Percentiles rank a stretch among this genome's conserved stretches.
Conservation (phyloP, 1,140 invertebrate genomes). For the Cryptotermes secundus region DNA sequence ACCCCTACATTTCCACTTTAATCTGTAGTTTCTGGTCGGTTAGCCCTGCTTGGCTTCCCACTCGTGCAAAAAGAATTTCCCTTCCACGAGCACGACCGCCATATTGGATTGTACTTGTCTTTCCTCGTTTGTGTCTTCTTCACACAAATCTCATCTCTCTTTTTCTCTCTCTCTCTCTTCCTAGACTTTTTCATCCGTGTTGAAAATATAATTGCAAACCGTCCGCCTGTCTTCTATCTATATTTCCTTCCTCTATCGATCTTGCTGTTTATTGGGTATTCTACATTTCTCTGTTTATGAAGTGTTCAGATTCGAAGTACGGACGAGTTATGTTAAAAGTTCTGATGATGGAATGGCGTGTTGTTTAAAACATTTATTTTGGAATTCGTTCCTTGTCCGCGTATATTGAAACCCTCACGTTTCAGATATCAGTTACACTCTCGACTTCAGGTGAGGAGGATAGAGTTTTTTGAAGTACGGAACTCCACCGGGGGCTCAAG, state of each 20-base stretch:
- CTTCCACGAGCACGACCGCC: not conserved
- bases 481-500: too few species aligned
- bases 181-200: not conserved
- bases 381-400: too few species aligned
- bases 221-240: not conserved
- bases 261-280: not conserved
- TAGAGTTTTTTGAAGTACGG: too few species aligned
- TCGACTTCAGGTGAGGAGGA: too few species aligned
- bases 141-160: not conserved
- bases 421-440: too few species aligned
- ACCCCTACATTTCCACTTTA: slow-evolving; percentile 16
- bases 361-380: too few species aligned
- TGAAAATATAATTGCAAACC: not conserved
- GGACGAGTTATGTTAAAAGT: too few species aligned
- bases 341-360: too few species aligned
- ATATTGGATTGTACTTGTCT: slow-evolving; percentile 14
- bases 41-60: slow-evolving; percentile 3
- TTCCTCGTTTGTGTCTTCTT: not conserved
- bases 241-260: not conserved
- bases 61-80: slow-evolving; percentile 18
- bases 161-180: not conserved
- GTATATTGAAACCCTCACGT: too few species aligned
- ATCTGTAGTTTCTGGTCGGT: slow-evolving; percentile 18
- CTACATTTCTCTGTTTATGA: not conserved
- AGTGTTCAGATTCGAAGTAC: too few species aligned